Percentiles rank a stretch among this genome's conserved stretches.
Evolutionary conservation across 2,113 vertebrate genomes (phyloP).

Genomic region (Melanocharis versteri): DNA sequence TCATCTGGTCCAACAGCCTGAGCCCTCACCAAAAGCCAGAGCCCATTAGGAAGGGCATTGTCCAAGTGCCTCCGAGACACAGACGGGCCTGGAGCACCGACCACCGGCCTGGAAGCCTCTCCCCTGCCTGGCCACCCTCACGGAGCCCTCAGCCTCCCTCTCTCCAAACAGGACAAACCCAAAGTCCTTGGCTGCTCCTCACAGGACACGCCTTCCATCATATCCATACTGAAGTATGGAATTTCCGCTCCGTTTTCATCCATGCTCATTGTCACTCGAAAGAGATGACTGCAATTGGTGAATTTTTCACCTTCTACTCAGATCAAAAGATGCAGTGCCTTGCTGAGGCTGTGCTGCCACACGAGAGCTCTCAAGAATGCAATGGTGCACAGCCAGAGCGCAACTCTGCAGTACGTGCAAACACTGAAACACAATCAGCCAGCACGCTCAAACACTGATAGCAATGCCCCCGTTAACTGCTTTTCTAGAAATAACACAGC

Average conservation of each 20-base stretch:
- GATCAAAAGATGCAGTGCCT: neutral
- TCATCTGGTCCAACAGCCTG: no score
- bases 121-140: neutral
- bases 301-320: neutral
- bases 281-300: neutral
- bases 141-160: neutral
- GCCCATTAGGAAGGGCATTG: neutral
- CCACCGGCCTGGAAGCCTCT: neutral
- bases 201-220: neutral
- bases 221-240: neutral
- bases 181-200: neutral
- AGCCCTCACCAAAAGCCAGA: neutral
- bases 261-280: rapidly evolving
- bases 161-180: neutral
- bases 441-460: neutral
- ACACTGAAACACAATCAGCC: neutral
- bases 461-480: neutral
- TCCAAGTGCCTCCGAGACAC: rapidly evolving
- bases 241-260: neutral
- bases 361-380: neutral
- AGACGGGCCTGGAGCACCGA: neutral
- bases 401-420: neutral
- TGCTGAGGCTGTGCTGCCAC: neutral
- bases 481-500: neutral
- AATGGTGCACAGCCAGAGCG: neutral